A percentile compares a stretch with the other conserved stretches of the same genome.
These are phyloP conservation scores for Macquaria ambigua DNA, from an alignment of 2,113 vertebrate species.

Conservation along the genomic window DNA sequence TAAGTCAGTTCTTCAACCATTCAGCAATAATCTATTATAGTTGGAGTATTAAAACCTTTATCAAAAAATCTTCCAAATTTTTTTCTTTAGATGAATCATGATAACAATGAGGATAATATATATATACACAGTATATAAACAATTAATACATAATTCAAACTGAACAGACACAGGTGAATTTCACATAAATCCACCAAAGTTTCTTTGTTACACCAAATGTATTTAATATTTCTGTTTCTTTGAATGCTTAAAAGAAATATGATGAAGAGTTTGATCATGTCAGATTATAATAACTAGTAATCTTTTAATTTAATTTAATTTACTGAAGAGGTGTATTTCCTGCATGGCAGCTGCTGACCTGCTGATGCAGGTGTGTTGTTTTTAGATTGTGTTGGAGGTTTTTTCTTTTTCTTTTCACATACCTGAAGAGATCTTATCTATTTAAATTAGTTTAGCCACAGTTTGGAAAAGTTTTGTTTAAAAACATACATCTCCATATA, in stretches of 20 bases:
- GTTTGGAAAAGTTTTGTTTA: background rate
- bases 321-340: background rate
- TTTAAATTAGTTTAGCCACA: constrained; percentile 34
- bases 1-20: background rate
- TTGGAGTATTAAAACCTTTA: constrained; percentile 1
- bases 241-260: constrained; percentile 20
- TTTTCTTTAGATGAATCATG: background rate
- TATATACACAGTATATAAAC: background rate
- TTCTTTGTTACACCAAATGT: constrained; percentile 10
- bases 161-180: constrained; percentile 22
- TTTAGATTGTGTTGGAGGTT: constrained; percentile 5
- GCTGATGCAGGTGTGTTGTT: constrained; percentile 49
- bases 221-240: constrained; percentile 21
- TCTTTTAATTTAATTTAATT: constrained; percentile 4
- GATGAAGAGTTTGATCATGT: background rate
- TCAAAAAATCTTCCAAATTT: constrained; percentile 40
- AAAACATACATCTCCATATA: background rate
- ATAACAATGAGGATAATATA: background rate
- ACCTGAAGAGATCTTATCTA: constrained; percentile 47
- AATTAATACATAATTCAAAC: constrained; percentile 15
- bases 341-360: constrained; percentile 38
- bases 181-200: constrained; percentile 20
- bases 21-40: constrained; percentile 19
- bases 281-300: background rate
- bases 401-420: constrained; percentile 23